A percentile compares a stretch with the other conserved stretches of the same genome.
phyloP scores from a whole-genome alignment of 2,888 invertebrate species.

The Baronia brevicornis region DNA sequence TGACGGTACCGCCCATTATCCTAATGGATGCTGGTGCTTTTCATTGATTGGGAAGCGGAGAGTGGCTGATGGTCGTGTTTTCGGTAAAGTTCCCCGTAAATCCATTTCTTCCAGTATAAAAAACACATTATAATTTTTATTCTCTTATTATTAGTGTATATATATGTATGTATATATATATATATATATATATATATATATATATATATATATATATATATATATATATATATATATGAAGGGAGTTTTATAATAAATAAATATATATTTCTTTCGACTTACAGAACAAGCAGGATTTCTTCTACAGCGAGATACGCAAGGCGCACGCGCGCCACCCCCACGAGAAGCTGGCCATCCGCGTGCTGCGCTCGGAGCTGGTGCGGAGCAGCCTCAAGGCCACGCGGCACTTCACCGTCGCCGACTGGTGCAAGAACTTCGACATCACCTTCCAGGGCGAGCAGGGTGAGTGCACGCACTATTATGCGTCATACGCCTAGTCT shows the following conservation, averaged over 20 bases:
- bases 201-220: too few relatives aligned
- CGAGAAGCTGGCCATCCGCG: conserved; percentile 88
- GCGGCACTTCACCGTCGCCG: conserved; percentile 87
- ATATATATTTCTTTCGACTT: too few relatives aligned
- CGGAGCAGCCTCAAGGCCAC: conserved; percentile 91
- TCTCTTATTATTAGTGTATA: neutral
- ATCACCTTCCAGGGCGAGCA: conserved; percentile 95
- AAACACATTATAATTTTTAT: neutral
- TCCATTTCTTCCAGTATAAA: too few relatives aligned
- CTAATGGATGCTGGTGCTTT: too few relatives aligned
- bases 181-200: too few relatives aligned
- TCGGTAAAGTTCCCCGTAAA: too few relatives aligned
- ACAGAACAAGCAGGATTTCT: conserved; percentile 83
- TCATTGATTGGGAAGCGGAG: too few relatives aligned
- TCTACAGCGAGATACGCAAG: conserved; percentile 88
- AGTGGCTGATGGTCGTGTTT: too few relatives aligned
- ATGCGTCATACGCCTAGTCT: too few relatives aligned
- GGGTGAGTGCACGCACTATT: conserved; percentile 76
- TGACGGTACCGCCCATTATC: neutral
- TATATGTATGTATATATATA: neutral
- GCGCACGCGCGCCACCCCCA: conserved; percentile 91
- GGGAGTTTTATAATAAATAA: too few relatives aligned
- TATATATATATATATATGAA: too few relatives aligned
- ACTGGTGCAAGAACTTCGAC: conserved; percentile 97
- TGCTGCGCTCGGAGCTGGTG: conserved; percentile 86